Evolutionary conservation across 1,140 invertebrate genomes (phyloP), one percentile per base, ranked within the genome.

Genomic region (Euura saliciscinereae): DNA sequence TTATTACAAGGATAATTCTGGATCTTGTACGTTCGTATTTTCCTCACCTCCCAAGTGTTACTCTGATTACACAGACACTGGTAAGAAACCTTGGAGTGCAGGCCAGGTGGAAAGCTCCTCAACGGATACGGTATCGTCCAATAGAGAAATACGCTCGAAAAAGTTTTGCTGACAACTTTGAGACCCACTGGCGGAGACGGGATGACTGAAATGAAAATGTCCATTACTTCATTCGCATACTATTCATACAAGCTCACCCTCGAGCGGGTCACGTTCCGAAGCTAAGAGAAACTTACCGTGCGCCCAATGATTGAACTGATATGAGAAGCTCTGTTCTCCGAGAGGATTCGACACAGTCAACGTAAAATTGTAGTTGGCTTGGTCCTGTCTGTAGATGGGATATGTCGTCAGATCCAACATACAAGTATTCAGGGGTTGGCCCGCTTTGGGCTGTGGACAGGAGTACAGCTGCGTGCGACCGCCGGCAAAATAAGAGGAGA

Each of bases 61-160:
- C 85, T 82, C 77, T 88, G 86, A 85, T 90, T 82, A 83, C 85
- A 91, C 75, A 90, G 87, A 73, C 89, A 90, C 75, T 91, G 90
- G 84, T 93, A 93, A 69, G 89, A 86, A 51, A 94, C 87, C 81
- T 88, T 89, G 76, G 91, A 89, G 70, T 88, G 82, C 4, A 94
- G 77, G 28, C 90, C 91, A 72, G 82, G 82, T 42, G 91, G 88
- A 76, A 93, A 91, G 73, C 85, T 87, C 65, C 86, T 77, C 83
- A 94, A 87, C 43, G 89, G 88, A 75, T 87, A 88, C 43, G 90
- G 88, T 6, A 93, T 81, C 11, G 72, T 80, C 93, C 93, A 94
- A 43, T 81, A 76, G 13, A 94, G 80, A 45, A 85, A 75, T 45
- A 90, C 89, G 78, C 90, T 91, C 68, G 91, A 87, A 2, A 88